Conservation (phyloP, 2,888 invertebrate genomes). For the Apomyelois bistriatella region DNA sequence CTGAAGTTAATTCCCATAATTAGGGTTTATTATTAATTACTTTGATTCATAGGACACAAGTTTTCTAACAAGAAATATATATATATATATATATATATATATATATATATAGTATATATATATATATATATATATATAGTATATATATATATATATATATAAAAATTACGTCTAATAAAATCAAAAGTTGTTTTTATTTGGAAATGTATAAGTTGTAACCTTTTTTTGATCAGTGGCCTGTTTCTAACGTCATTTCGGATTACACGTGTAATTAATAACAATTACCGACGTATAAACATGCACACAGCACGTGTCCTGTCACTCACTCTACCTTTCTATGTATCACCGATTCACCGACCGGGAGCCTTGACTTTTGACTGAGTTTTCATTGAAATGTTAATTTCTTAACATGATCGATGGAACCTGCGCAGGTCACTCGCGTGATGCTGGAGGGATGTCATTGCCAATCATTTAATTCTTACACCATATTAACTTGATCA, state of each 20-base stretch:
- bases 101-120: too few relatives aligned
- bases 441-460: background rate
- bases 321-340: conserved; percentile 5
- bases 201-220: too few relatives aligned
- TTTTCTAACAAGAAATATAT: too few relatives aligned
- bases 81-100: too few relatives aligned
- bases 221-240: background rate
- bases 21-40: too few relatives aligned
- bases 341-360: background rate
- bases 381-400: conserved; percentile 20
- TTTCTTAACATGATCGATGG: conserved; percentile 22
- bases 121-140: too few relatives aligned
- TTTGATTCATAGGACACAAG: too few relatives aligned
- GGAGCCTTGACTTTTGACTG: conserved; percentile 21
- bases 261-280: background rate
- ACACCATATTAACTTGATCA: too few relatives aligned
- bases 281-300: conserved; percentile 4
- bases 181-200: too few relatives aligned
- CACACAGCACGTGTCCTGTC: conserved; percentile 1
- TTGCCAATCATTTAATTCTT: background rate
- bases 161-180: too few relatives aligned
- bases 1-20: too few relatives aligned
- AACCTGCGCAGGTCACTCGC: conserved; percentile 12
- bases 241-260: background rate
- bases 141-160: too few relatives aligned